phyloP scores from a whole-genome alignment of 2,797 vertebrate genomes.

The Cygnus olor region DNA sequence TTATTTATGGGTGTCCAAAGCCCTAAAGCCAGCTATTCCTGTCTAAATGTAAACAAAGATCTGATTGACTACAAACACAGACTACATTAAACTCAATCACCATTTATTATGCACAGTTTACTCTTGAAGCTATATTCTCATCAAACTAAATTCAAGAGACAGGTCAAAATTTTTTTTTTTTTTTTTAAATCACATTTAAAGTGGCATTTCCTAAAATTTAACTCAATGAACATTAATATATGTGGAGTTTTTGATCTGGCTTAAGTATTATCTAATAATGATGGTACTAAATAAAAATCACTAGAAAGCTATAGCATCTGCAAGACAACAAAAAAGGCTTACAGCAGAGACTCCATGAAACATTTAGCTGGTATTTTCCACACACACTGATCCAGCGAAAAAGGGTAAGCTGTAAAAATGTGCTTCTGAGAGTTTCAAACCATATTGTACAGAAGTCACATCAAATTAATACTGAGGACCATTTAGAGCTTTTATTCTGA shows the following conservation, averaged over 20 bases:
- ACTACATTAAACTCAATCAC: conserved; percentile 31
- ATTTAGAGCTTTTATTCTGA: conserved; percentile 97
- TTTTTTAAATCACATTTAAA: neutral
- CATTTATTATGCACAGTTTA: conserved; percentile 47
- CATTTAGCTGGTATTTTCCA: conserved; percentile 89
- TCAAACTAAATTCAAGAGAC: conserved; percentile 20
- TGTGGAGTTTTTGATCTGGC: conserved; percentile 32
- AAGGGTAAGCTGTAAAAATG: conserved; percentile 87
- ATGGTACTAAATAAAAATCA: conserved; percentile 61
- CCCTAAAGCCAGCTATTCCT: neutral
- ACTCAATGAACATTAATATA: conserved; percentile 25
- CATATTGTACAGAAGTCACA: conserved; percentile 99
- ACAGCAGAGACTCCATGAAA: conserved; percentile 84
- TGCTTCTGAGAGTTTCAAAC: conserved; percentile 90
- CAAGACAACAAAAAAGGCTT: conserved; percentile 82
- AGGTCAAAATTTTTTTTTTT: neutral
- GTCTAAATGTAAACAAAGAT: conserved; percentile 60
- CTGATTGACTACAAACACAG: conserved; percentile 37
- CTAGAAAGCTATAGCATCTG: conserved; percentile 49
- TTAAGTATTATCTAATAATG: conserved; percentile 47
- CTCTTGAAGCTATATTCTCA: conserved; percentile 19
- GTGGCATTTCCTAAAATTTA: conserved; percentile 24
- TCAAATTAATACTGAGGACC: conserved; percentile 99
- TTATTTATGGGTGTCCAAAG: conserved; percentile 16
- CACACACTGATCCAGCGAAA: conserved; percentile 83